These are phyloP conservation scores for Campylomormyrus tamandua DNA, from an alignment of 2,113 vertebrate genomes.

Conservation along the genomic window DNA sequence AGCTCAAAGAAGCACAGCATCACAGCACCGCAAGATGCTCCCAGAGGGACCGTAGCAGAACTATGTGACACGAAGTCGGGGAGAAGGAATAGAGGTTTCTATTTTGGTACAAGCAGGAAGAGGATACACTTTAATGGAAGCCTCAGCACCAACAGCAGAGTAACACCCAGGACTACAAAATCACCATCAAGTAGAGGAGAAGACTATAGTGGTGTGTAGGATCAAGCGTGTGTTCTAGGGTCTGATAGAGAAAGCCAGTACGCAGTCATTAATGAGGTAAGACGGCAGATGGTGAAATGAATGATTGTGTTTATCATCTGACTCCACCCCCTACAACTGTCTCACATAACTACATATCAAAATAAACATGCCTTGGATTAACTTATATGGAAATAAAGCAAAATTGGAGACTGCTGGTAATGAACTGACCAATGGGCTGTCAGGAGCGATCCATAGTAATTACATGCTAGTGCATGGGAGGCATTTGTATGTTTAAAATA, in stretches of 20 bases:
- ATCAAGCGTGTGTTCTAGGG: background rate
- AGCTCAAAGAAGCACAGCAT: background rate
- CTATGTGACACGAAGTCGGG: background rate
- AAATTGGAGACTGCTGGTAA: background rate
- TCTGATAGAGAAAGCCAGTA: background rate
- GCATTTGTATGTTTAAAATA: background rate
- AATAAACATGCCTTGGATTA: background rate
- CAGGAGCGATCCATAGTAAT: background rate
- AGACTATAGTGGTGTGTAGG: background rate
- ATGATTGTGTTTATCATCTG: background rate
- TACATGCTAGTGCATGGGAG: background rate
- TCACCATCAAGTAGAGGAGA: background rate
- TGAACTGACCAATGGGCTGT: background rate
- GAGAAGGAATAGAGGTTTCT: background rate
- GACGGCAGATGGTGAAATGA: background rate
- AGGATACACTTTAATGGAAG: background rate
- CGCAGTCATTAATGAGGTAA: background rate
- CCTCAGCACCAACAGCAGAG: background rate
- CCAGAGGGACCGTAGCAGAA: background rate
- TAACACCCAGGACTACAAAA: background rate
- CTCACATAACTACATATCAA: background rate
- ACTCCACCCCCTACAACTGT: background rate
- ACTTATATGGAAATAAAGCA: background rate
- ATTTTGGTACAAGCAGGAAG: background rate
- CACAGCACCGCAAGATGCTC: background rate